Evolutionary conservation across 2,113 vertebrate genomes (phyloP).

Genomic region (Otus sunia): DNA sequence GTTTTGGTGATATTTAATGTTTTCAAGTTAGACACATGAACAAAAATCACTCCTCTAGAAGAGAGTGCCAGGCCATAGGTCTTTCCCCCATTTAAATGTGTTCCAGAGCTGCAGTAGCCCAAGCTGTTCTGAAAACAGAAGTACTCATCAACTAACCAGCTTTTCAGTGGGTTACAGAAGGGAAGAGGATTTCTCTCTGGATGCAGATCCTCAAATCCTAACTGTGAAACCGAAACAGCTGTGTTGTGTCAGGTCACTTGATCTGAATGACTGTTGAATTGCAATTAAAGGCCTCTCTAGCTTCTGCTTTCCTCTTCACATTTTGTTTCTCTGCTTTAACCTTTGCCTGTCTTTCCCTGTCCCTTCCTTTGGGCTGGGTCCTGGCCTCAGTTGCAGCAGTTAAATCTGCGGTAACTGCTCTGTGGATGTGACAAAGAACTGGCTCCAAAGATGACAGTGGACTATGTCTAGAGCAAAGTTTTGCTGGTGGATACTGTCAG

Average conservation of each 20-base stretch:
- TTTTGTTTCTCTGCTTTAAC: background rate
- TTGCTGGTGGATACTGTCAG: background rate
- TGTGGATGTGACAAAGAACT: rapidly evolving
- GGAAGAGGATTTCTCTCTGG: background rate
- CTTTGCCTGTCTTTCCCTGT: background rate
- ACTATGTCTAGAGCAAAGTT: background rate
- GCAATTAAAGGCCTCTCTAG: background rate
- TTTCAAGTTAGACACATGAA: background rate
- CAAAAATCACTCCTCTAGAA: background rate
- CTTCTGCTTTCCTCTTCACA: background rate
- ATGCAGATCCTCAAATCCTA: background rate
- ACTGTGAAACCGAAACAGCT: background rate
- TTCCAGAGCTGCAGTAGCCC: background rate
- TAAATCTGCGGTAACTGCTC: background rate
- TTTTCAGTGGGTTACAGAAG: background rate
- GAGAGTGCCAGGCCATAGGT: background rate
- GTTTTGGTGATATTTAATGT: background rate
- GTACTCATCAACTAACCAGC: background rate
- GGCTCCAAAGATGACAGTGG: background rate
- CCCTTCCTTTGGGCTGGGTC: background rate
- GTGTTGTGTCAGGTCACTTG: background rate
- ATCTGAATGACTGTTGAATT: background rate
- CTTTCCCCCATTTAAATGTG: rapidly evolving
- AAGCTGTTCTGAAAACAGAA: background rate
- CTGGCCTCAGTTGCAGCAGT: background rate